These are phyloP conservation scores for Sebastes baramenuke DNA, from an alignment of 2,797 vertebrate species.

Conservation along the genomic window DNA sequence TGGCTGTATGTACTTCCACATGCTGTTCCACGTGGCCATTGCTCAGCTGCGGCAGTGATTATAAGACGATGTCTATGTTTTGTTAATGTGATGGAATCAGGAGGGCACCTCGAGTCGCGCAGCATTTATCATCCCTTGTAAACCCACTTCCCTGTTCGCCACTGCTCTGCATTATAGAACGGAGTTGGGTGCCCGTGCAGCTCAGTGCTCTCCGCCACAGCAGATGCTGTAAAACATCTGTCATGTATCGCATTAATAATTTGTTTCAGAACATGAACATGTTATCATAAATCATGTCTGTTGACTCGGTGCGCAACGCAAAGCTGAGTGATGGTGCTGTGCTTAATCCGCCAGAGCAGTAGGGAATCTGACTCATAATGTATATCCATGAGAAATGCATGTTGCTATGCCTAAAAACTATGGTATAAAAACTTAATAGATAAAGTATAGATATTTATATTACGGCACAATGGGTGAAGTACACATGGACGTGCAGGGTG, in stretches of 20 bases:
- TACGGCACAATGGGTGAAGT: background rate
- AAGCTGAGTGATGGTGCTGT: background rate
- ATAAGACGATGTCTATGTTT: conserved; percentile 73
- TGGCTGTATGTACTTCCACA: background rate
- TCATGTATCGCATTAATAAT: conserved; percentile 31
- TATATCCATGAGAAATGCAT: background rate
- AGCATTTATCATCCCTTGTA: conserved; percentile 3
- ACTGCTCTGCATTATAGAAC: conserved; percentile 14
- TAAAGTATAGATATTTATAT: background rate
- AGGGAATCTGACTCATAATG: background rate
- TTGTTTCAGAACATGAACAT: conserved; percentile 9
- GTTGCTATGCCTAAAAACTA: background rate
- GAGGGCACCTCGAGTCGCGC: conserved; percentile 25
- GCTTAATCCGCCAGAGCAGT: background rate
- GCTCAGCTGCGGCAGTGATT: conserved; percentile 31
- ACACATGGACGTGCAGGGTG: conserved; percentile 1
- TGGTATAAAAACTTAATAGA: background rate
- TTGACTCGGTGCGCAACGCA: background rate
- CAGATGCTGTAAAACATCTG: conserved; percentile 12
- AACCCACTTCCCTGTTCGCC: conserved; percentile 23
- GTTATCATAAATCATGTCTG: background rate
- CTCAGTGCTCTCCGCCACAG: background rate
- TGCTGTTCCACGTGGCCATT: background rate
- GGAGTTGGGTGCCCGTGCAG: background rate
- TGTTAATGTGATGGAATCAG: conserved; percentile 73